Conservation (phyloP, 2,888 invertebrate species). For the Eurois occulta region DNA sequence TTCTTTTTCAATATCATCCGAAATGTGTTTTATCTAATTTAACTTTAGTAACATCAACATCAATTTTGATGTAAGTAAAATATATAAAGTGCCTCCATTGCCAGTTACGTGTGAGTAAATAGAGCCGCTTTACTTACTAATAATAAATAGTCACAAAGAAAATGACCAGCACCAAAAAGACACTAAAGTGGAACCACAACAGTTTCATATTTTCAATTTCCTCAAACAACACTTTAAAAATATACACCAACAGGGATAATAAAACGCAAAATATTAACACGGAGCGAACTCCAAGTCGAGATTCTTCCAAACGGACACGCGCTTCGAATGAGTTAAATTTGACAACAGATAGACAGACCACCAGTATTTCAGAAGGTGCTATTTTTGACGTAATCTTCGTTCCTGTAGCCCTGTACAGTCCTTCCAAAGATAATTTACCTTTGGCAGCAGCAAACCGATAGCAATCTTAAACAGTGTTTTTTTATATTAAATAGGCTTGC, state of each 20-base stretch:
- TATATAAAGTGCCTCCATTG: not conserved
- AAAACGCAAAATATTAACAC: constrained; percentile 20
- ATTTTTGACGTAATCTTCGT: constrained; percentile 38
- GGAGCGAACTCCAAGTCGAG: constrained; percentile 2
- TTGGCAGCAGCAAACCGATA: not conserved
- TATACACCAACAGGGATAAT: constrained; percentile 13
- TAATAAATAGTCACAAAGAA: not conserved
- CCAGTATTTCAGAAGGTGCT: constrained; percentile 33
- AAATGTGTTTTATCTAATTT: too few relatives aligned
- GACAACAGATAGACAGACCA: constrained; percentile 51
- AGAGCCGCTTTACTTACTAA: not conserved
- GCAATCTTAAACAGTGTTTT: not conserved
- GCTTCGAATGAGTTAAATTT: constrained; percentile 47
- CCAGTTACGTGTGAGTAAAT: not conserved
- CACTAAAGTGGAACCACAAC: not conserved
- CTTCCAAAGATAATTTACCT: not conserved
- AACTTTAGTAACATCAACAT: too few relatives aligned
- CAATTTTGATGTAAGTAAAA: not conserved
- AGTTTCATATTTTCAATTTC: constrained; percentile 21
- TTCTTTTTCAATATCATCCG: not conserved
- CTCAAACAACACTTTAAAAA: constrained; percentile 8
- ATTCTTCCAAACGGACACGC: constrained; percentile 30
- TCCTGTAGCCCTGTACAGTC: constrained; percentile 2
- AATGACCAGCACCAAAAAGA: not conserved
- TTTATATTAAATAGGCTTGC: not conserved